Base-by-base conservation (phyloP, 2,113 vertebrate species). In the Dinomys branickii region DNA sequence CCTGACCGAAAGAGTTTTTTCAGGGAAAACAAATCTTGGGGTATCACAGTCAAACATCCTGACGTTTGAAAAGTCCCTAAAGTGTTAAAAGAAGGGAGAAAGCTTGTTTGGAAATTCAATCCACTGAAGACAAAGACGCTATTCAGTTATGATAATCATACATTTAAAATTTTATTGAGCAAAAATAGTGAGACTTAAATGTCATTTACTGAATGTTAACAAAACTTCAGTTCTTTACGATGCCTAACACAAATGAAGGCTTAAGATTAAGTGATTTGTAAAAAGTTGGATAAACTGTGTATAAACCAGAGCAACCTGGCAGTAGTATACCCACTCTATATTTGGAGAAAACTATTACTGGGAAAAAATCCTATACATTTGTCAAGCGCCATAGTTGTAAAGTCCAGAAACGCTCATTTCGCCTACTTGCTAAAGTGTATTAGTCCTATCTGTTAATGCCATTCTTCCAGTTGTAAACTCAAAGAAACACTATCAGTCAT, bases 1-100 rank as follows among this genome's bases (percentile, higher is more conserved):
- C 98, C 99, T 99, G 97, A 99, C 99, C 98, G 99, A 99, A 98
- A 99, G 99, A 99, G 99, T 99, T 98, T 98, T 98, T 99, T 97
- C 99, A 99, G 99, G 99, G 99, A 99, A 99, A 99, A 99, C 99
- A 99, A 99, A 99, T 99, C 99, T 99, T 99, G 99, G 99, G 99
- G 99, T 99, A 99, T 99, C 99, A 99, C 99, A 99, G 99, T 99
- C 99, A 99, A 99, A 99, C 99, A 99, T 99, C 99, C 99, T 99
- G 99, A 99, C 99, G 99, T 99, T 99, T 99, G 99, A 99, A 99
- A 99, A 99, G 99, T 99, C 99, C 99, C 99, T 99, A 99, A 99
- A 99, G 99, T 99, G 99, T 99, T 99, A 99, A 99, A 99, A 99
- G 99, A 99, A 99, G 99, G 99, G 99, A 99, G 99, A 99, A 99